Evolutionary conservation across 2,888 invertebrate genomes (phyloP), one percentile per base, ranked within the genome.

Genomic region (Ptychoptera albimana): DNA sequence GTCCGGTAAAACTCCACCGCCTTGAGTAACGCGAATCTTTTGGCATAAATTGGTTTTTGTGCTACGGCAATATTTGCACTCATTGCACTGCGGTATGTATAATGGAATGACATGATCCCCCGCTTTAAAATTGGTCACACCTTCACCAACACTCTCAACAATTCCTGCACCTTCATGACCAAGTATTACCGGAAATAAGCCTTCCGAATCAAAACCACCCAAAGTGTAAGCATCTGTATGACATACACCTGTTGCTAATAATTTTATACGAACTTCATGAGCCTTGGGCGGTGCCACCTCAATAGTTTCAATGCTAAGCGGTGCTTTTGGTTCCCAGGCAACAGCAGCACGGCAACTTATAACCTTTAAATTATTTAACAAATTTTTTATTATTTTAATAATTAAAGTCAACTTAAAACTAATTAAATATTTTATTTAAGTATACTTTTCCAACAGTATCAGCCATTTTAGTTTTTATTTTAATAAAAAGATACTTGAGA

Each of bases 131-230:
- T 77, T 74, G 1, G 83, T 87, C 1, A 96, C 96, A 13, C 85
- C 89, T 57, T 84, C 82, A 1, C 97, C 97, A 41, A 97, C 75
- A 64, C 93, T 93, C 64, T 96, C 97, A n/a, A 97, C 94, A 54
- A 96, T 75, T 34, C 96, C 96, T 45, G 80, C 83, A 32, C 97
- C 97, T 68, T 98, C 98, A 58, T 98, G 98, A 0, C 98, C 98
- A 40, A 98, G 70, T 51, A 98, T 70, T 4, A 86, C 84, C 0
- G 97, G 97, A 56, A 94, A 94, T 11, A 80, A 67, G 6, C 92
- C 93, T 65, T 94, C 93, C 0, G 92, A 81, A 63, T 94, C 93
- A 49, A 78, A 73, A 2, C 94, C 94, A 49, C 79, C 77, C 30
- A 89, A 65, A 1, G 94, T 91, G 59, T 87, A 92, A 0, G 88